Conservation (phyloP, 2,888 invertebrate species). For the Charanyca ferruginea region DNA sequence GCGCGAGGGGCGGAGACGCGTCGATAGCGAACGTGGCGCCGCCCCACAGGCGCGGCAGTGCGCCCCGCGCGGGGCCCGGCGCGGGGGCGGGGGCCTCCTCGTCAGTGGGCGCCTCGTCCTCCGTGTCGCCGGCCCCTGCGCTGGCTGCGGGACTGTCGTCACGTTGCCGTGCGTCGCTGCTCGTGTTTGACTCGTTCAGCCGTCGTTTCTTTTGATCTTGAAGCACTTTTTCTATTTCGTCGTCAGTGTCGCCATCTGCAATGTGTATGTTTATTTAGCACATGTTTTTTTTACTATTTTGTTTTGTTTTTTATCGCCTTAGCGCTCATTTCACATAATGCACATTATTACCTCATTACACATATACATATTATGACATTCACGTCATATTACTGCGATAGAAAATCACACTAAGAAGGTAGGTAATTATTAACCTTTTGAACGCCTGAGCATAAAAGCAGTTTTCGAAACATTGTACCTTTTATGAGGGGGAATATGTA, state of each 20-base stretch:
- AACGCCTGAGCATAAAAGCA: no score
- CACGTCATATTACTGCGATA: no score
- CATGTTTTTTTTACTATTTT: no score
- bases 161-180: neutral
- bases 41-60: constrained; percentile 88
- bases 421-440: no score
- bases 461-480: no score
- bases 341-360: no score
- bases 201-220: constrained; percentile 70
- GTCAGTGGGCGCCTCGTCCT: constrained; percentile 56
- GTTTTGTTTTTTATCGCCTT: no score
- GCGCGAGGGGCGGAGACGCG: constrained; percentile 61
- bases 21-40: constrained; percentile 86
- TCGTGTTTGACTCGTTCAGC: neutral
- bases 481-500: no score
- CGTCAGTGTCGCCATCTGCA: constrained; percentile 91
- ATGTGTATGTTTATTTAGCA: no score
- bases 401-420: no score
- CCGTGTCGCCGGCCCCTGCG: constrained; percentile 1
- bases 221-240: constrained; percentile 90
- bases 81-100: constrained; percentile 13
- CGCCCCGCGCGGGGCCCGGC: neutral
- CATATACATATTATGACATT: no score
- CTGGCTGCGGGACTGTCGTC: neutral
- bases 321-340: no score